A percentile compares a stretch with the other conserved stretches of the same genome.
Conservation (phyloP, 2,888 invertebrate species). For the Harpalus rufipes region DNA sequence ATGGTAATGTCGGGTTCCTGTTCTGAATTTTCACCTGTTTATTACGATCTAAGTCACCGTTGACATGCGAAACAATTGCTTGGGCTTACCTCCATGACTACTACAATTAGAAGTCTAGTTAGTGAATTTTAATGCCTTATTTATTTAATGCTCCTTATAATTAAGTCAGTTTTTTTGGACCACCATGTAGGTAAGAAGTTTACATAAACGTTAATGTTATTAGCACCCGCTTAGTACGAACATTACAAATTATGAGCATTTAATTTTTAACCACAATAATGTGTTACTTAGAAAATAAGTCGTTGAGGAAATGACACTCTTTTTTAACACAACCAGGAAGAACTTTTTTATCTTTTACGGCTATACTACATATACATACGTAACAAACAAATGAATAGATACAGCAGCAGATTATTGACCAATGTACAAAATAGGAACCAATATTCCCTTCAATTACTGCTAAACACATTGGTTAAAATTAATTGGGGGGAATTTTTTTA, state of each 20-base stretch:
- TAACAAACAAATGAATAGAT: too few species aligned
- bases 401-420: too few species aligned
- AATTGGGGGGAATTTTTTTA: too few species aligned
- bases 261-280: constrained; percentile 1
- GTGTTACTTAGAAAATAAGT: background rate
- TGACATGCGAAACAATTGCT: constrained; percentile 34
- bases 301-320: background rate
- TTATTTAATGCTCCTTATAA: background rate
- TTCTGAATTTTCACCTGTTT: constrained; percentile 49
- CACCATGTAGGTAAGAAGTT: constrained; percentile 30
- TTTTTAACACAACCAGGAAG: background rate
- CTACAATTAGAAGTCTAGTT: constrained; percentile 9
- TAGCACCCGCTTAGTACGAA: constrained; percentile 24
- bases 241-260: constrained; percentile 45
- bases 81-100: constrained; percentile 9
- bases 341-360: background rate
- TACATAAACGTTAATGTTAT: constrained; percentile 33
- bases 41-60: constrained; percentile 40
- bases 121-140: constrained; percentile 30
- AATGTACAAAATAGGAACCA: too few species aligned
- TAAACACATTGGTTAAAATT: too few species aligned
- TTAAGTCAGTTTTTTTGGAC: constrained; percentile 42
- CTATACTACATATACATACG: too few species aligned
- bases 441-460: too few species aligned
- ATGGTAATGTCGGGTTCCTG: constrained; percentile 18